Conservation (phyloP, 2,797 vertebrate genomes). For the Miichthys miiuy region DNA sequence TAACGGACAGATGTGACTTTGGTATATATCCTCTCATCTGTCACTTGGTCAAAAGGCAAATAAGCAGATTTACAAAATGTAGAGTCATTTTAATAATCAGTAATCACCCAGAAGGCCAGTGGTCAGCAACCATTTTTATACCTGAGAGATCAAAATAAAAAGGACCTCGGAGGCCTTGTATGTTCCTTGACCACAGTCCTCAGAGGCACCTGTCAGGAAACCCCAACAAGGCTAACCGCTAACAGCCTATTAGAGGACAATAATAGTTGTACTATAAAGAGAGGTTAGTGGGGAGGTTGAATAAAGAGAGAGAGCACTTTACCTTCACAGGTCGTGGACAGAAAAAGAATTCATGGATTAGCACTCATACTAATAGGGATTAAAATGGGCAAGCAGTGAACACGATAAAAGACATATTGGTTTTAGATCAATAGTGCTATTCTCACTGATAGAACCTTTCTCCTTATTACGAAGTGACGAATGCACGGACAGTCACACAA, state of each 20-base stretch:
- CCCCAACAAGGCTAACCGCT: constrained; percentile 19
- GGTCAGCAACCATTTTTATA: background rate
- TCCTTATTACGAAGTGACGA: constrained; percentile 11
- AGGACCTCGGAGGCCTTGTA: background rate
- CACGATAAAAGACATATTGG: constrained; percentile 18
- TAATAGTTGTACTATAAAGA: constrained; percentile 3
- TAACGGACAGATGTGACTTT: background rate
- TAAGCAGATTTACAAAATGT: background rate
- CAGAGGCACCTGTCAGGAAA: constrained; percentile 30
- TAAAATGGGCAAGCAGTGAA: constrained; percentile 2
- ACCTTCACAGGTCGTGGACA: constrained; percentile 31
- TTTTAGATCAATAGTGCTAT: constrained; percentile 49
- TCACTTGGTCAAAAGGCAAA: background rate
- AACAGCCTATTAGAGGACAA: constrained; percentile 36
- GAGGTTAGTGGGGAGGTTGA: constrained; percentile 3
- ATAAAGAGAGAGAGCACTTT: constrained; percentile 41
- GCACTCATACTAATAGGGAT: constrained; percentile 14
- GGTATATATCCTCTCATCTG: background rate
- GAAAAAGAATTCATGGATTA: constrained; percentile 19
- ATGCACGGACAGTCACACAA: background rate
- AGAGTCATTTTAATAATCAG: background rate
- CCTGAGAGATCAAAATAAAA: background rate
- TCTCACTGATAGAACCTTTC: constrained; percentile 19
- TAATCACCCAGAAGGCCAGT: background rate
- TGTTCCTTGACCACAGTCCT: constrained; percentile 19